Conservation (phyloP, 53 echinoderm and acorn worm genomes). For the Glandiceps talaboti region DNA sequence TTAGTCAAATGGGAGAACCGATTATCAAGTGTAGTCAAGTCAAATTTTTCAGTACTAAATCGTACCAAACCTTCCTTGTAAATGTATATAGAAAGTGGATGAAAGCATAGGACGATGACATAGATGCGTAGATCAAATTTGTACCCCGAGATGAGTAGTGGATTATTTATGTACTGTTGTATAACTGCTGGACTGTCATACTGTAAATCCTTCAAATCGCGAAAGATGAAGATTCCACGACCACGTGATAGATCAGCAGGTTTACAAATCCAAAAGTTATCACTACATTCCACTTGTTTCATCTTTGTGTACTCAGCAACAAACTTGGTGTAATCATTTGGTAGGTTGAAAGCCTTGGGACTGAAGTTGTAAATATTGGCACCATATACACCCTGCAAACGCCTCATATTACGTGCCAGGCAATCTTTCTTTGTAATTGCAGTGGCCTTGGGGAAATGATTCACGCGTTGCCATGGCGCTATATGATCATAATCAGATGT, state of each 20-base stretch:
- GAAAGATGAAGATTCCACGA: slow-evolving; percentile 62
- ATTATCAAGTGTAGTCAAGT: slow-evolving; percentile 39
- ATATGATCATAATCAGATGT: slow-evolving; percentile 46
- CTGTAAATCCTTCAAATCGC: slow-evolving; percentile 46
- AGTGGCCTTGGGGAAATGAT: slow-evolving; percentile 63
- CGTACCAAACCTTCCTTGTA: slow-evolving; percentile 63
- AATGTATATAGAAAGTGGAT: slow-evolving; percentile 57
- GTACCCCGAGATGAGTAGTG: slow-evolving; percentile 58
- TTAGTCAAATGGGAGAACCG: slow-evolving; percentile 62
- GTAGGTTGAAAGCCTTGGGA: slow-evolving; percentile 57
- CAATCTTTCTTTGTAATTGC: slow-evolving; percentile 64
- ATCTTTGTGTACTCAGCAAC: slow-evolving; percentile 53
- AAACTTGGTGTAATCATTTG: slow-evolving; percentile 79
- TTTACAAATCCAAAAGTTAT: slow-evolving; percentile 57
- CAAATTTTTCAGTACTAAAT: slow-evolving; percentile 70
- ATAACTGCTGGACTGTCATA: slow-evolving; percentile 63
- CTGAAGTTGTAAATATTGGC: slow-evolving; percentile 52
- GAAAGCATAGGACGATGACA: slow-evolving; percentile 51
- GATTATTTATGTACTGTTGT: slow-evolving; percentile 50
- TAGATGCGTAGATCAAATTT: slow-evolving; percentile 72
- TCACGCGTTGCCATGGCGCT: slow-evolving; percentile 58
- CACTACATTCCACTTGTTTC: slow-evolving; percentile 24
- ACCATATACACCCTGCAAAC: slow-evolving; percentile 68
- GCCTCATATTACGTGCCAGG: slow-evolving; percentile 53
- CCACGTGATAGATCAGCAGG: slow-evolving; percentile 66